Evolutionary conservation across 2,888 invertebrate genomes (phyloP), one percentile per base, ranked within the genome.

Genomic region (Andricus quercusramuli): DNA sequence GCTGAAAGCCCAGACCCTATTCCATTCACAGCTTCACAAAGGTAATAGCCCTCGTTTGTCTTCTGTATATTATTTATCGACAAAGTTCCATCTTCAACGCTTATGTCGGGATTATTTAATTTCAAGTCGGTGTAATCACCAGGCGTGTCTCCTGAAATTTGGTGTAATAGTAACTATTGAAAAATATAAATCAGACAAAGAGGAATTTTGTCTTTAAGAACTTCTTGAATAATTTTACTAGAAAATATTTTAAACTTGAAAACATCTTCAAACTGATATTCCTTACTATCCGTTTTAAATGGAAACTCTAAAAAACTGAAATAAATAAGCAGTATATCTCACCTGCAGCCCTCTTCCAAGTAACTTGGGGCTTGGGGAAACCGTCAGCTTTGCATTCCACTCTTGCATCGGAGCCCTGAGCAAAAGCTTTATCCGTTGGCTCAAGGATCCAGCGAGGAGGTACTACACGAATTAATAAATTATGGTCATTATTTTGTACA

Each of bases 281-380:
- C 6, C 20, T 56, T n/a, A n/a, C 51, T 41, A 64, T 44, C 66
- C 76, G 68, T 66, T 56, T n/a, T 51, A 62, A 9, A 62, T 62
- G 41, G 37, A 15, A 62, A 25, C 2, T 13, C 6, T 3, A 62
- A 25, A 62, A 41, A 77, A 79, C 44, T 47, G 11, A 13, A 11
- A 3, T 41, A 5, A 15, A 15, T 2, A 22, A 47, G 47, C 5
- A 47, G 29, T 47, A 15, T 56, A 76, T 86, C 93, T 91, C 94
- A 98, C 98, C 98, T 94, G 97, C 97, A 92, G 98, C 98, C 95
- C 97, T 96, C 94, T 98, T 98, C 98, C 98, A 98, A 87, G 97
- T 97, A 74, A 98, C 97, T 91, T 97, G 96, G 86, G 98, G 98
- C 94, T 97, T 97, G 83, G 98, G 98, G 94, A 98, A 98, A 89